phyloP scores from a whole-genome alignment of 2,888 invertebrate genomes.

The Heteromurus nitidus region DNA sequence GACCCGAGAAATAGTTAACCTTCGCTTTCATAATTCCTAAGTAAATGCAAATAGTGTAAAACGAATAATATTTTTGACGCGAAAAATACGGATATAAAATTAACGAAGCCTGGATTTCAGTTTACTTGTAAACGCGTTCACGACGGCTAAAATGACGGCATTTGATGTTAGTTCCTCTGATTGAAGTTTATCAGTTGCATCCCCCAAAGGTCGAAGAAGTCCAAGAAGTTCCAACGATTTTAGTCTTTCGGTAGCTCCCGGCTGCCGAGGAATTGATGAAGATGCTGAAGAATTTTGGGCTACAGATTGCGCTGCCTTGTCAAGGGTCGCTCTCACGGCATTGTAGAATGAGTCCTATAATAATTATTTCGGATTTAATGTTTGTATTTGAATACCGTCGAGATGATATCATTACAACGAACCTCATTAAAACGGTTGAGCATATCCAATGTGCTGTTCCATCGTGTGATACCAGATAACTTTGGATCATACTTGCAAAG shows the following conservation, averaged over 20 bases:
- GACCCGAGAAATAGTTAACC: no score
- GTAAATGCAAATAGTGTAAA: no score
- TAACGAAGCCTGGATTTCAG: no score
- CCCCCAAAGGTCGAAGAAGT: not conserved
- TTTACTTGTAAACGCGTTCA: not conserved
- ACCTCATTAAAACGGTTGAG: no score
- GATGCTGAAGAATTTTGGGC: not conserved
- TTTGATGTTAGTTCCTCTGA: not conserved
- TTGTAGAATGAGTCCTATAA: not conserved
- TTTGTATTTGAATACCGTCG: constrained; percentile 1
- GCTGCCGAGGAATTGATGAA: not conserved
- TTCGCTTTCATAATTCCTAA: no score
- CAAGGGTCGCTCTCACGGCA: not conserved
- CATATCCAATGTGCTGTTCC: no score
- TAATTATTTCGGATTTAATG: not conserved
- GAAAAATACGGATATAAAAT: no score
- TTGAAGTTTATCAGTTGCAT: constrained; percentile 25
- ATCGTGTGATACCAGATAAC: no score
- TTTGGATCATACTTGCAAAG: not conserved
- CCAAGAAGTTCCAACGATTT: not conserved
- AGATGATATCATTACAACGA: no score
- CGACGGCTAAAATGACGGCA: not conserved
- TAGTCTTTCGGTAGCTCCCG: no score
- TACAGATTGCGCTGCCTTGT: not conserved
- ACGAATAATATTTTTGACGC: no score